These are phyloP conservation scores for Notodonta dromedarius DNA, from an alignment of 2,888 invertebrate genomes.

Conservation along the genomic window DNA sequence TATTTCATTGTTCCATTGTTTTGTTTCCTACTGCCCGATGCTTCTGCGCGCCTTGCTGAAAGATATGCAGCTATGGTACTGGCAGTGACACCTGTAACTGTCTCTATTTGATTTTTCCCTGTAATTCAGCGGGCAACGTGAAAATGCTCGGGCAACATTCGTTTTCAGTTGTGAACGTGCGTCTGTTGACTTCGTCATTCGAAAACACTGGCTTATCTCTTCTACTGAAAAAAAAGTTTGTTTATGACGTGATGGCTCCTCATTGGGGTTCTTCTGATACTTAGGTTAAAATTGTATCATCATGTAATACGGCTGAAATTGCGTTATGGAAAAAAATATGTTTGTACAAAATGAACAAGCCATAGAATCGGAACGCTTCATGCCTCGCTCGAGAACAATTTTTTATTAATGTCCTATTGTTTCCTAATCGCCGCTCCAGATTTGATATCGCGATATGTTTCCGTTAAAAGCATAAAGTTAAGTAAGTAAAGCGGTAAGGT, in stretches of 20 bases:
- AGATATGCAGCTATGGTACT: slow-evolving; percentile 56
- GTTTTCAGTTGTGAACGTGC: not conserved
- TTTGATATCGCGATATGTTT: slow-evolving; percentile 75
- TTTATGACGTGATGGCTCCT: no score
- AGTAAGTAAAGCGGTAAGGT: slow-evolving; percentile 64
- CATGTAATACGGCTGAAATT: not conserved
- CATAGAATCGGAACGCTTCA: slow-evolving; percentile 69
- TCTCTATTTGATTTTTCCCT: slow-evolving; percentile 24
- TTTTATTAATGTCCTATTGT: slow-evolving; percentile 81
- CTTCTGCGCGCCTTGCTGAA: slow-evolving; percentile 49
- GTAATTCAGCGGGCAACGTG: not conserved
- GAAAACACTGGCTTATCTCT: not conserved
- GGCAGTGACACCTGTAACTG: slow-evolving; percentile 54
- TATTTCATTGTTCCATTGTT: slow-evolving; percentile 73
- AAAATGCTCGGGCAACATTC: not conserved
- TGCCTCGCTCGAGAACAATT: slow-evolving; percentile 66
- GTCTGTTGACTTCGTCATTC: no score
- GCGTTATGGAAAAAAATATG: not conserved
- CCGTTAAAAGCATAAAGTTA: slow-evolving; percentile 73
- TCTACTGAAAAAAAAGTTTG: no score
- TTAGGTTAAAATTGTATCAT: not conserved
- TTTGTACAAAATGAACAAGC: slow-evolving; percentile 27
- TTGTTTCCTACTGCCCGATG: slow-evolving; percentile 60
- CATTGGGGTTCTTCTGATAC: not conserved
- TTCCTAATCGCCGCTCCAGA: slow-evolving; percentile 74